Percentiles rank a stretch among this genome's conserved stretches.
Evolutionary conservation across 2,797 vertebrate species (phyloP).

Genomic region (Periparus ater): DNA sequence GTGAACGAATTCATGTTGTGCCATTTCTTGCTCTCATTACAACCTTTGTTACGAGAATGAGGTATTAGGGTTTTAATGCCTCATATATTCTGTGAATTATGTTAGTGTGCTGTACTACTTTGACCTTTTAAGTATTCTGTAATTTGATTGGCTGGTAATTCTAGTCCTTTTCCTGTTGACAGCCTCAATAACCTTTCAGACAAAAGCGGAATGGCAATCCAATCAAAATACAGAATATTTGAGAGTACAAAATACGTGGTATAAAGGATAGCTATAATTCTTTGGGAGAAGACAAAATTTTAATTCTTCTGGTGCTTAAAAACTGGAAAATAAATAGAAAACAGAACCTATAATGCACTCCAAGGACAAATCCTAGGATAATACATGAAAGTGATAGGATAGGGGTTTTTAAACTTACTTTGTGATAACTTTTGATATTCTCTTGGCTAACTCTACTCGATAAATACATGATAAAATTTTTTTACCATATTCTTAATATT

Average conservation of each 20-base stretch:
- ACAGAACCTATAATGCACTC: background rate
- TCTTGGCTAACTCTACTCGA: background rate
- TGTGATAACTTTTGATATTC: background rate
- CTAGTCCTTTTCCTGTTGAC: slow-evolving; percentile 60
- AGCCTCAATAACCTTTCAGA: slow-evolving; percentile 59
- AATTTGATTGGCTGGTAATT: slow-evolving; percentile 70
- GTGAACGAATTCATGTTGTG: slow-evolving; percentile 67
- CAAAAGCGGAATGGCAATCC: slow-evolving; percentile 39
- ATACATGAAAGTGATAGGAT: background rate
- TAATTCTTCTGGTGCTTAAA: background rate
- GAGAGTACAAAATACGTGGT: background rate
- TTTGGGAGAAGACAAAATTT: background rate
- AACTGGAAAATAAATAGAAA: background rate
- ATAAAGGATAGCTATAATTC: background rate
- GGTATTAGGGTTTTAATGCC: slow-evolving; percentile 67
- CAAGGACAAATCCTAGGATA: background rate
- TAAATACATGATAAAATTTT: background rate
- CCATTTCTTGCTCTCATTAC: slow-evolving; percentile 70
- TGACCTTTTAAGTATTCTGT: slow-evolving; percentile 66
- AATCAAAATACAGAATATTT: slow-evolving; percentile 56
- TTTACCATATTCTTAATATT: background rate
- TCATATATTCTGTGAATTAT: slow-evolving; percentile 68
- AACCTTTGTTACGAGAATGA: slow-evolving; percentile 67
- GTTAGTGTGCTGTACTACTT: slow-evolving; percentile 59
- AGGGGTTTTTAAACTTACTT: background rate